Base-by-base conservation (phyloP, 2,797 vertebrate genomes). In the Ibycter americanus region DNA sequence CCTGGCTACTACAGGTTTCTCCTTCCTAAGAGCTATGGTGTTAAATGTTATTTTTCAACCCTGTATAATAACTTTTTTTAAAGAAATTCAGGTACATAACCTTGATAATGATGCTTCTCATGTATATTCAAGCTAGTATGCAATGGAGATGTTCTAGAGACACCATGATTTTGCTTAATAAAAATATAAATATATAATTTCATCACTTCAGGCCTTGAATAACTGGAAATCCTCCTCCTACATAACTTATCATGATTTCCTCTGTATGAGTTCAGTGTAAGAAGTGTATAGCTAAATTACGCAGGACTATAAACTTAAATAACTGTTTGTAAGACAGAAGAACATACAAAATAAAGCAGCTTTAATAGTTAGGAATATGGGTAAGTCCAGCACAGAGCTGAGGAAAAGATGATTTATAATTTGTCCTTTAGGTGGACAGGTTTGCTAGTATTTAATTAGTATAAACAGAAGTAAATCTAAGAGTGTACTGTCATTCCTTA, bases 211-310 rank as follows among this genome's bases (percentile, higher is more conserved):
- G 47, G 42, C 13, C 73, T 34, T 80, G 81, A 95, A 80, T 91
- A 95, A 94, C 47, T 95, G 73, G 87, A 96, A 94, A 91, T 90
- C 62, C 73, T 89, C 93, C 80, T 96, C 94, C 95, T 91, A 91
- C 84, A 65, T 89, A 93, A 93, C 91, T 65, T 94, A 44, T 92
- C 78, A 58, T 61, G 5, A 83, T 89, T 89, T 91, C 74, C n/a
- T 85, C 87, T 73, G 44, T 87, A 49, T 51, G 36, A 93, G n/a
- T 82, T 90, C 78, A 89, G 31, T 49, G 31, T 63, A 79, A 90
- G 67, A 83, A 91, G 49, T 9, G 15, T n/a, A 61, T 8, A 88
- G 79, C 56, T 93, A 92, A 89, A 92, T 92, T 95, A 95, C 88
- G 76, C 62, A 83, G 87, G 68, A 88, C 76, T 81, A 91, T 78